Evolutionary conservation across 2,113 vertebrate species (phyloP), one percentile per base, ranked within the genome.

Genomic region (Cairina moschata): DNA sequence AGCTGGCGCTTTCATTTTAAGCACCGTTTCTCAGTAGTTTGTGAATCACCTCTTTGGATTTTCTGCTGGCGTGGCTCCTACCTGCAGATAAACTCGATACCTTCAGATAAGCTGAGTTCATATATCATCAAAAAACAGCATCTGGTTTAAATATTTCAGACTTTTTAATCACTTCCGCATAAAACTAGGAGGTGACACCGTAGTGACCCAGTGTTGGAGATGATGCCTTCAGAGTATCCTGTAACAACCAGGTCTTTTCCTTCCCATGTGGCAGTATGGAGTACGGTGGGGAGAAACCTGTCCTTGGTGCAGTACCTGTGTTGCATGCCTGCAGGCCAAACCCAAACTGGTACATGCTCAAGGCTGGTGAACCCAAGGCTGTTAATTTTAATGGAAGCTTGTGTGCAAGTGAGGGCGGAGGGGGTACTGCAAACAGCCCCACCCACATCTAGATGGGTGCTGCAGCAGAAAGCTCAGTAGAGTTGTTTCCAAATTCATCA

Each of bases 251-350:
- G 17, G 13, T 60, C 68, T 78, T 66, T 79, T 52, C 78, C 17
- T 91, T 68, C 20, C 29, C 40, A 25, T 3, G 7, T 68, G 71
- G 26, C 21, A 48, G 9, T 18, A 28, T 2, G 5, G 62, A 50
- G 31, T 40, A 4, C 7, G 38, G 9, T 0, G 0, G 34, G 0
- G 0, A 38, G n/a, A 48, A 9, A 5, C 26, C 17, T 62, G 5
- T 68, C 22, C 13, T 62, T 21, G 38, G 6, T 71, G 46, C 22
- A 11, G 17, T 54, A 28, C 42, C 28, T 13, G 20, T 34, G 29
- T 40, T 76, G 14, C 42, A 20, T 0, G 0, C 23, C 36, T 36
- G 12, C 44, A 16, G 58, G 68, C 11, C 28, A 84, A 69, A 40
- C 26, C 23, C 58, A 38, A 78, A 40, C 31, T 38, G 5, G 6